phyloP scores from a whole-genome alignment of 2,888 invertebrate species.

The Drosophila nigritarsus region DNA sequence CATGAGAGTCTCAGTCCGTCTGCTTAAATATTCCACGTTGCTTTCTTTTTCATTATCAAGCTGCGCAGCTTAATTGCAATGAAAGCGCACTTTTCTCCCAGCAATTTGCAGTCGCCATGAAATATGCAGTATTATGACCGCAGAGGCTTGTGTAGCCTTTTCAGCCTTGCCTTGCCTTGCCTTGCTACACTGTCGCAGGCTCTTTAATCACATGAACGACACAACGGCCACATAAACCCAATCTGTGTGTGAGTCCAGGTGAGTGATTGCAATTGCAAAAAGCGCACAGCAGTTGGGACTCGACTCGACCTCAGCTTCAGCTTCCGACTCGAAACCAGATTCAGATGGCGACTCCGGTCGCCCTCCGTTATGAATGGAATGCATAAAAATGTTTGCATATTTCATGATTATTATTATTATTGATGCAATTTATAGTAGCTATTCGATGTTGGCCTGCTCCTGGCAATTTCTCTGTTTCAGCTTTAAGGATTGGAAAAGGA shows the following conservation, averaged over 20 bases:
- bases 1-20: conserved; percentile 17
- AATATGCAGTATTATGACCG: conserved; percentile 63
- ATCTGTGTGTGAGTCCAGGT: conserved; percentile 62
- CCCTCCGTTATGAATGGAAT: conserved; percentile 32
- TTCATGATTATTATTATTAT: conserved; percentile 43
- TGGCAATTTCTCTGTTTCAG: not conserved
- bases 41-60: conserved; percentile 70
- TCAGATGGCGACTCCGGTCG: not conserved
- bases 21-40: not conserved
- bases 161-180: conserved; percentile 18
- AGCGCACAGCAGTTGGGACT: conserved; percentile 7
- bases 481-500: conserved; percentile 27
- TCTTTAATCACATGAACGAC: conserved; percentile 75
- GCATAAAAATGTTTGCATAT: conserved; percentile 35
- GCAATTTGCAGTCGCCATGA: conserved; percentile 69
- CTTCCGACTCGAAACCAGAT: conserved; percentile 1
- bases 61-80: conserved; percentile 72
- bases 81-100: conserved; percentile 71
- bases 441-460: not conserved
- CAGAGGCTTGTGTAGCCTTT: conserved; percentile 13
- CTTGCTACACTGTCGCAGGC: not conserved
- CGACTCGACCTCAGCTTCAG: not conserved
- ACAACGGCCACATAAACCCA: conserved; percentile 61
- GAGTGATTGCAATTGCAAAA: conserved; percentile 60
- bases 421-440: conserved; percentile 38